Percentiles rank a stretch among this genome's conserved stretches.
Conservation (phyloP, 2,797 vertebrate genomes). For the Sebastes steindachneri region DNA sequence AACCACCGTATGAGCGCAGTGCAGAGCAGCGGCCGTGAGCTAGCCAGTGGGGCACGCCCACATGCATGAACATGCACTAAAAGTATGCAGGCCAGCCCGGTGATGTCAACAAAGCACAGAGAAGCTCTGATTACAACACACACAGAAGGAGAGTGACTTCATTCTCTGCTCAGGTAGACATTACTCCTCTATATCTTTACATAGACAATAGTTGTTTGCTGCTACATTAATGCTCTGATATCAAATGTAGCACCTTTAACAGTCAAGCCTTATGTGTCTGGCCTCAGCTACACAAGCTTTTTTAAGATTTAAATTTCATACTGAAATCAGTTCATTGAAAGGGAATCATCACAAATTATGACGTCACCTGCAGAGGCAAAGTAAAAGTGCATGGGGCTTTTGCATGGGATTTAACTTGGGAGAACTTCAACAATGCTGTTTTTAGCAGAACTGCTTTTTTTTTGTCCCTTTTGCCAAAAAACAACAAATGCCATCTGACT, state of each 20-base stretch:
- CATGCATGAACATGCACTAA: no score
- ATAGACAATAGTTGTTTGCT: no score
- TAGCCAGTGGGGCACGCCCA: accelerated
- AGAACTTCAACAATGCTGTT: background rate
- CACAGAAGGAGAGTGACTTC: no score
- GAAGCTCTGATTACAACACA: no score
- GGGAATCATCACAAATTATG: no score
- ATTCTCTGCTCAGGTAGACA: no score
- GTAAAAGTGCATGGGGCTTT: background rate
- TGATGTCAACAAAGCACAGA: no score
- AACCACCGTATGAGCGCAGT: no score
- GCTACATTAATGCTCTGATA: no score
- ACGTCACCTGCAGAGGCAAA: background rate
- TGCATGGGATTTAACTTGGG: background rate
- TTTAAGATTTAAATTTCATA: background rate
- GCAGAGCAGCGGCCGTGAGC: no score
- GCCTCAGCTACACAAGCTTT: background rate
- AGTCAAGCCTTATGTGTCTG: background rate
- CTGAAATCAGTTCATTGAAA: background rate
- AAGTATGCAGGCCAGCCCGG: accelerated
- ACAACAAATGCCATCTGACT: background rate
- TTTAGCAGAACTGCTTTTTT: background rate
- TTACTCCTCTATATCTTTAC: no score
- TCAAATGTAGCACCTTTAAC: background rate
- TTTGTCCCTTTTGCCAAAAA: background rate